Conservation (phyloP, 92 coral and sea anemone genomes). For the Porites divaricata region DNA sequence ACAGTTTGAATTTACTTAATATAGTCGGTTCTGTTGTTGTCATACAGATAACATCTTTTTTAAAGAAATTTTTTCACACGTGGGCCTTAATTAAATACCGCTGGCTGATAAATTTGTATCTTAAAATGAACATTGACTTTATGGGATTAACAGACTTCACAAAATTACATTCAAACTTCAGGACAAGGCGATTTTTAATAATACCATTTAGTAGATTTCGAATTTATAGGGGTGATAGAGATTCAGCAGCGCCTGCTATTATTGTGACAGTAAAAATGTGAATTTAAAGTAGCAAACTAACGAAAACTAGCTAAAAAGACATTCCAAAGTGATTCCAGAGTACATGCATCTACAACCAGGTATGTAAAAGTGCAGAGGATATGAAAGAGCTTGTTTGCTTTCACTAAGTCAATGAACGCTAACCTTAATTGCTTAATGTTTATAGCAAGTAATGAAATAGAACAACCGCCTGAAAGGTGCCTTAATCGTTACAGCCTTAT, state of each 20-base stretch:
- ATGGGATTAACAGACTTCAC: not conserved
- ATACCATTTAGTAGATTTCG: not conserved
- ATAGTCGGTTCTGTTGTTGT: not conserved
- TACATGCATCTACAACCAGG: too few species aligned
- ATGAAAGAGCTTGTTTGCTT: not conserved
- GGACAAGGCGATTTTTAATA: not conserved
- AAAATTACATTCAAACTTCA: not conserved
- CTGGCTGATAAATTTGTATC: not conserved
- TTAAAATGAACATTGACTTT: not conserved
- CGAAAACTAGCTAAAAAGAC: not conserved
- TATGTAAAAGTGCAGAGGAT: not conserved
- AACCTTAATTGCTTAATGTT: slow-evolving; percentile 16
- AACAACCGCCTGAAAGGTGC: not conserved
- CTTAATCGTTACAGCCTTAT: not conserved
- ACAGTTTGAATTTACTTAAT: not conserved
- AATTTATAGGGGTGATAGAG: not conserved
- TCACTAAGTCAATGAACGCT: slow-evolving; percentile 11
- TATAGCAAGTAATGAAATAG: not conserved
- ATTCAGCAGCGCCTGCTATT: not conserved
- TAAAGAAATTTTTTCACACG: not conserved
- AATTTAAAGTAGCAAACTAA: not conserved
- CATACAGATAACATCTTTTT: too few species aligned
- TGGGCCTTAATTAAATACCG: not conserved
- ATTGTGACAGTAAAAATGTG: not conserved
- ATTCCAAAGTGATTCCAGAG: too few species aligned